These are phyloP conservation scores for Alfaro cultratus DNA, from an alignment of 2,797 vertebrate species.

Conservation along the genomic window DNA sequence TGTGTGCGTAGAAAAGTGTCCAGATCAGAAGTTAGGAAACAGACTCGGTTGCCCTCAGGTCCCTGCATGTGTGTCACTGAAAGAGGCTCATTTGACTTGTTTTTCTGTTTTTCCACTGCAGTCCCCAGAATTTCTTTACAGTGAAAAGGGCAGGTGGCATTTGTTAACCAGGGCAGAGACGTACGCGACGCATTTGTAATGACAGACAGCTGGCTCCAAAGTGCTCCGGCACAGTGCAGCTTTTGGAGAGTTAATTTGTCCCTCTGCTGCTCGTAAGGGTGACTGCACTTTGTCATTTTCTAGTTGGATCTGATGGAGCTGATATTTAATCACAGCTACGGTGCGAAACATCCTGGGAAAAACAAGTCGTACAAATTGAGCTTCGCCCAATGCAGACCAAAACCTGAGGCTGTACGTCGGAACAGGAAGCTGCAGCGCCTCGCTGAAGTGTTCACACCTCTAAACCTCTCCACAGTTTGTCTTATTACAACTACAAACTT, in stretches of 20 bases:
- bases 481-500: not conserved
- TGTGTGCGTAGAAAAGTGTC: slow-evolving; percentile 1
- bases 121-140: slow-evolving; percentile 18
- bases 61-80: not conserved
- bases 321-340: slow-evolving; percentile 38
- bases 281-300: slow-evolving; percentile 34
- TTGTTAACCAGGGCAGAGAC: slow-evolving; percentile 32
- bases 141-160: slow-evolving; percentile 43
- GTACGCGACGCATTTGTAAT: slow-evolving; percentile 23
- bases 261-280: slow-evolving; percentile 16
- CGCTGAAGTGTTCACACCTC: not conserved
- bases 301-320: slow-evolving; percentile 34
- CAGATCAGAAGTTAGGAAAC: not conserved
- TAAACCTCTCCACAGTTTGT: not conserved
- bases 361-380: slow-evolving; percentile 10
- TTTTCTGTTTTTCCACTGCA: slow-evolving; percentile 25
- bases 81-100: slow-evolving; percentile 9
- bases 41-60: not conserved
- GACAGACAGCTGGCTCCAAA: slow-evolving; percentile 24
- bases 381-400: not conserved
- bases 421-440: not conserved
- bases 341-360: not conserved
- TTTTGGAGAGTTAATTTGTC: slow-evolving; percentile 32
- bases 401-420: not conserved
- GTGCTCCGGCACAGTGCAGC: slow-evolving; percentile 11